Evolutionary conservation across 2,113 vertebrate species (phyloP).

Genomic region (Crotalus horridus): DNA sequence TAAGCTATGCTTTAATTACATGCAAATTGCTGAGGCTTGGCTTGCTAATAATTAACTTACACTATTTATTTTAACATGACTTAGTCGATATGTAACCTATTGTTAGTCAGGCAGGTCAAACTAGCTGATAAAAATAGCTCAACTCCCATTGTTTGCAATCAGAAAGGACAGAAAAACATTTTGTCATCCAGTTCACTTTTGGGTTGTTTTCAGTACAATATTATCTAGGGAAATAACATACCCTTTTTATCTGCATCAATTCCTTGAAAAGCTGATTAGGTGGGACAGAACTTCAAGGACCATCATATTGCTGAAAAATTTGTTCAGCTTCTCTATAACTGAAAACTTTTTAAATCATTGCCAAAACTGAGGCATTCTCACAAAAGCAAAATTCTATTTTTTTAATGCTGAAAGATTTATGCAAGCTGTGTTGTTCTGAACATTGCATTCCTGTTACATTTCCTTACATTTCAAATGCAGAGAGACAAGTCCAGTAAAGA

Average conservation of each 20-base stretch:
- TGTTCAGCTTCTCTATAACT: background rate
- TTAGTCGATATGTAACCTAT: background rate
- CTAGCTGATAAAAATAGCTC: background rate
- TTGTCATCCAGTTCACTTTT: background rate
- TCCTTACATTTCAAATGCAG: background rate
- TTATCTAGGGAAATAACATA: background rate
- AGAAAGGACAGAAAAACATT: background rate
- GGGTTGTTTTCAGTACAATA: background rate
- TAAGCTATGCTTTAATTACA: background rate
- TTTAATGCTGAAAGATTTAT: background rate
- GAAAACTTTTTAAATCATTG: background rate
- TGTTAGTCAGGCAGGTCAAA: background rate
- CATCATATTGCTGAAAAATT: background rate
- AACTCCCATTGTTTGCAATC: background rate
- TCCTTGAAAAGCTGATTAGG: background rate
- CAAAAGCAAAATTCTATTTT: background rate
- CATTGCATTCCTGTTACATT: background rate
- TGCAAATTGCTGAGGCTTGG: background rate
- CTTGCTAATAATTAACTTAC: background rate
- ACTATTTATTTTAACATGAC: background rate
- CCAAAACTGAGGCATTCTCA: background rate
- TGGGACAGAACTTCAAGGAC: background rate
- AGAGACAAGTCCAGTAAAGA: background rate
- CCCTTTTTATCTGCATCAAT: background rate
- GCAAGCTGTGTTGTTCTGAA: background rate